Conservation (phyloP, 2,113 vertebrate genomes). For the human region GRCh38 chr2:72194501-72195000, state of each 20-base stretch:
- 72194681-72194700: background rate
- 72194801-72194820: background rate
- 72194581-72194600: background rate
- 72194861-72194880: background rate
- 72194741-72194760: background rate
- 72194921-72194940: background rate
- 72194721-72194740: background rate
- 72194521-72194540: background rate
- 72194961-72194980: background rate
- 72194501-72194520: background rate
- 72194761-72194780: background rate
- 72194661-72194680: background rate
- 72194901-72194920: background rate
- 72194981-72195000: background rate
- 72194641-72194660: background rate
- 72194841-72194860: background rate
- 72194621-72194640: background rate
- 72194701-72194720: background rate
- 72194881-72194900: background rate
- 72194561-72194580: background rate
- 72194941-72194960: background rate
- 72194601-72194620: background rate
- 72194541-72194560: background rate
- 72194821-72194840: background rate
- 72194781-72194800: background rate